phyloP scores from a whole-genome alignment of 2,888 invertebrate genomes.

The Villa cingulata region DNA sequence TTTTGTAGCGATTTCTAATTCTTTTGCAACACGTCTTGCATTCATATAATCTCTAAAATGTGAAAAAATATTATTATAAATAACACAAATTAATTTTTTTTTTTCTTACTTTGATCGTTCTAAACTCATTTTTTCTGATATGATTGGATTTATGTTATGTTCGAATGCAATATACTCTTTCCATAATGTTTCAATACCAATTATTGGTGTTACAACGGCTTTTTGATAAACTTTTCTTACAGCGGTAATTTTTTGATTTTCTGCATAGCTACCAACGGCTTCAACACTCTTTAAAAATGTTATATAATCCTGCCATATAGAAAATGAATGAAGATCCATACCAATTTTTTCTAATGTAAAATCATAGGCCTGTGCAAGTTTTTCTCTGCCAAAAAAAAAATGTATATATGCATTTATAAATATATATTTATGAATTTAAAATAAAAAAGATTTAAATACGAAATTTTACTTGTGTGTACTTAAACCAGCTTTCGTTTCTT shows the following conservation, averaged over 20 bases:
- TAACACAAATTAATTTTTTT: background rate
- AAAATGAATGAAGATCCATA: slow-evolving; percentile 92
- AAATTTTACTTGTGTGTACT: slow-evolving; percentile 73
- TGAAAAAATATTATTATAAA: background rate
- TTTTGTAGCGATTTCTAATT: slow-evolving; percentile 85
- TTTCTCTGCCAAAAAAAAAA: slow-evolving; percentile 83
- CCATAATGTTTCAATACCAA: slow-evolving; percentile 92
- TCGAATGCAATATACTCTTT: slow-evolving; percentile 97
- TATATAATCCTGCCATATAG: slow-evolving; percentile 97
- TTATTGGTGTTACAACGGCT: slow-evolving; percentile 91
- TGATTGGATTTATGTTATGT: slow-evolving; percentile 63
- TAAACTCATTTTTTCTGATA: slow-evolving; percentile 94
- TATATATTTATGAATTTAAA: no score
- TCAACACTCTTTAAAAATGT: slow-evolving; percentile 91
- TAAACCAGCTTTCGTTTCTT: slow-evolving; percentile 89
- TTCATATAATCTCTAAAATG: slow-evolving; percentile 86
- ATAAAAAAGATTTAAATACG: background rate
- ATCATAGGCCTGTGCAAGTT: slow-evolving; percentile 99
- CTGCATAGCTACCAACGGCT: slow-evolving; percentile 96
- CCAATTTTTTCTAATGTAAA: slow-evolving; percentile 98
- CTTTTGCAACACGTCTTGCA: slow-evolving; percentile 88
- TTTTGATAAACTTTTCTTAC: slow-evolving; percentile 94
- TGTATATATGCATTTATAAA: no score
- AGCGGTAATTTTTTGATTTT: slow-evolving; percentile 98
- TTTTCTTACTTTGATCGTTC: slow-evolving; percentile 55